Base-by-base conservation (phyloP, 2,797 vertebrate genomes). In the Chromis chromis region DNA sequence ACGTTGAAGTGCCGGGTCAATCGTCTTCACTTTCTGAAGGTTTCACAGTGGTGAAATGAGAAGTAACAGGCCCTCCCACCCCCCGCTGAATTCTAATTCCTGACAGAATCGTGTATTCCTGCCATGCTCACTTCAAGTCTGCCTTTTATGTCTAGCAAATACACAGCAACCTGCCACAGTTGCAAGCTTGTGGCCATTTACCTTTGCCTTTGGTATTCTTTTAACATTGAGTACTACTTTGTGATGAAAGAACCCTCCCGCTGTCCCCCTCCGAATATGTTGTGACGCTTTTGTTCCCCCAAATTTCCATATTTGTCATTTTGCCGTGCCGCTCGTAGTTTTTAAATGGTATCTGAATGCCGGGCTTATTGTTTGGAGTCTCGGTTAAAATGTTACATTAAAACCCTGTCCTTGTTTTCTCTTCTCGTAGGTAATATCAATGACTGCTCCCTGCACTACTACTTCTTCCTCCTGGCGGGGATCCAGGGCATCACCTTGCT, bases 381-480 rank as follows among this genome's bases (percentile, higher is more conserved):
- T 61, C 39, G 2, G 36, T 54, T 57, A 12, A 76, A 11, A 17
- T 21, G 21, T 46, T 53, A 49, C 33, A 10, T 60, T 61, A 57
- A 58, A 70, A 67, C 64, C 46, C 22, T 24, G 33, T 44, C 33
- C 33, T 42, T 64, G 36, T 84, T 50, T 72, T 59, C 59, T 70
- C 4, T 2, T 85, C 62, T 49, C 77, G 4, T 53, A 99, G 98
- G 98, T 52, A 99, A 99, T 62, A 99, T 99, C 85, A 99, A 99
- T 0, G 94, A 95, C 84, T 99, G 98, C 89, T 92, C 93, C 6
- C 90, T 99, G 79, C 94, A 99, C 93, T 99, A 97, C 83, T 99
- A 99, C 83, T 99, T 99, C 88, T 99, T 99, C 69, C 91, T 99
- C 24, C 94, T 99, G 95, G 98, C 97, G 0, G 97, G 95, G 4